Base-by-base conservation (phyloP, 2,888 invertebrate genomes). In the Epistrophella euchroma region DNA sequence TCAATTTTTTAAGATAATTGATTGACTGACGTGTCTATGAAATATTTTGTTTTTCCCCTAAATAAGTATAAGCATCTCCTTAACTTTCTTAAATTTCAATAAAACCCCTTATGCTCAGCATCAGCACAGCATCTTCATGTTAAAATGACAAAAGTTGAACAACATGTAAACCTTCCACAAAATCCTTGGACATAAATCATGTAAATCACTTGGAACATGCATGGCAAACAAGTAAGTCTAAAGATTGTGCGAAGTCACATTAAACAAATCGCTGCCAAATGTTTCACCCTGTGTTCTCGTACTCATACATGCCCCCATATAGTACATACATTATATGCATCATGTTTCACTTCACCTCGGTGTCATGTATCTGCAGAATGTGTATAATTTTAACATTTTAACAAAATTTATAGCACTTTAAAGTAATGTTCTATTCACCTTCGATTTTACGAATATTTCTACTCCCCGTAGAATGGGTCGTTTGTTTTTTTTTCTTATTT, bases 221-320 rank as follows among this genome's bases (percentile, higher is more conserved):
- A 92, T n/a, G 90, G 89, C 89, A 89, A 64, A 88, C 88, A 87
- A 47, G 47, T 4, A 52, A 56, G 60, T 60, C 52, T 50, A 35
- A 60, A 56, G 56, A 55, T 25, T 56, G 56, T 56, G 17, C 62
- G 47, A 80, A 76, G 80, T 35, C 81, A 77, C 91, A 91, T 92
- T 91, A 92, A 91, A 92, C 92, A 92, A 92, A 92, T 92, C 91
- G 91, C 90, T 91, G 90, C 91, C 91, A 92, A 91, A 90, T 91
- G 91, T 90, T 91, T 90, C 91, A 89, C 88, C 56, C 35, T 52
- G 22, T 9, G 15, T 32, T 45, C 50, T 45, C 37, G n/a, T 68
- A 37, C 10, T 15, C 25, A 7, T 84, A 68, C 76, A 73, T 64
- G 37, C 45, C 10, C 13, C 13, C 37, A 1, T 13, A 11, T 2